phyloP scores from a whole-genome alignment of 2,113 vertebrate genomes.

The Natator depressus region DNA sequence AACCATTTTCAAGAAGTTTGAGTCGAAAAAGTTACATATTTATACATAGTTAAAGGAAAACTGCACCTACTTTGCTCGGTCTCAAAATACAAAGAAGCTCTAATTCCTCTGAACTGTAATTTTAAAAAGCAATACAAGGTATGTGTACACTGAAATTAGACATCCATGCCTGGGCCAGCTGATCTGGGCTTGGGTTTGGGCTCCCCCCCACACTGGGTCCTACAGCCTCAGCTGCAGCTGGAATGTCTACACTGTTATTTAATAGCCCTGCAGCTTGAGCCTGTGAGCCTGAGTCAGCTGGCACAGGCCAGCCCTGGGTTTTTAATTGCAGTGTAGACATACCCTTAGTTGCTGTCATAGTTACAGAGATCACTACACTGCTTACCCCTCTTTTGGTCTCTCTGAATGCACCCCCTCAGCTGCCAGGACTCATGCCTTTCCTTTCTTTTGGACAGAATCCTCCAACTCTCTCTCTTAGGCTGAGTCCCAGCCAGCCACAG shows the following conservation, averaged over 20 bases:
- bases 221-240: background rate
- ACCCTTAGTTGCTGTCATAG: background rate
- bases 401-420: background rate
- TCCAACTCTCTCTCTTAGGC: background rate
- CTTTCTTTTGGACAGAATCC: background rate
- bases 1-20: slow-evolving; percentile 23
- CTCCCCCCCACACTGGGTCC: background rate
- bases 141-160: background rate
- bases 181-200: background rate
- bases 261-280: background rate
- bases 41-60: slow-evolving; percentile 45
- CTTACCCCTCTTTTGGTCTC: background rate
- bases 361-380: background rate
- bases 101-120: slow-evolving; percentile 20
- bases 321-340: background rate
- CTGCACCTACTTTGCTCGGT: background rate
- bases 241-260: background rate
- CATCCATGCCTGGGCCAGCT: background rate
- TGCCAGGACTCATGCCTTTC: background rate
- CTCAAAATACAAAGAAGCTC: slow-evolving; percentile 7
- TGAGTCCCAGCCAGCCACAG: background rate
- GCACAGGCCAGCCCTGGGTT: background rate
- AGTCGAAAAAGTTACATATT: slow-evolving; percentile 55
- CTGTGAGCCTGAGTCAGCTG: background rate
- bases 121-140: background rate